phyloP scores from a whole-genome alignment of 2,113 vertebrate genomes.

The Phaethornis superciliosus region DNA sequence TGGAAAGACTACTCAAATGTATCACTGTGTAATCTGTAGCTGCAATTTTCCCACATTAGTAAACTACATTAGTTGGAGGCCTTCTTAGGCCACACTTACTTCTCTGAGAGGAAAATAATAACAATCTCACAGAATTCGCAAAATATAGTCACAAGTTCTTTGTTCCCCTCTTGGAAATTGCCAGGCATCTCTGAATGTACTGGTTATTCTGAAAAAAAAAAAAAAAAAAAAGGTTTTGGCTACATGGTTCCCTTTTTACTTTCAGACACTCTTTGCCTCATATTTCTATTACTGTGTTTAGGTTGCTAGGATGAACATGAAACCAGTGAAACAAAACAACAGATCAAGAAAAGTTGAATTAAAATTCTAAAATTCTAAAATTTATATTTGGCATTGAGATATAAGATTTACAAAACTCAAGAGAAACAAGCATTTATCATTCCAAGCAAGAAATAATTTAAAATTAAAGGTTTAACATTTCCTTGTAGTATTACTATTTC shows the following conservation, averaged over 20 bases:
- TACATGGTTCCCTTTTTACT: background rate
- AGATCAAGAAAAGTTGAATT: background rate
- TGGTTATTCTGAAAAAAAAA: background rate
- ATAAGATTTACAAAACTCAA: background rate
- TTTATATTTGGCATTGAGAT: background rate
- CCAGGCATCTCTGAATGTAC: background rate
- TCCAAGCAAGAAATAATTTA: background rate
- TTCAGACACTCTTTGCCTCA: background rate
- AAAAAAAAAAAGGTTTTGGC: background rate
- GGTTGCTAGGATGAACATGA: background rate
- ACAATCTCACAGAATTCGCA: background rate
- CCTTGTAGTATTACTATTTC: background rate
- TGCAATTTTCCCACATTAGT: background rate
- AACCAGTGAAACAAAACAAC: background rate
- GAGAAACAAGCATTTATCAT: background rate
- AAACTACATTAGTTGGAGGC: background rate
- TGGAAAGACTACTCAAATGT: background rate
- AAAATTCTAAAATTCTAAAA: background rate
- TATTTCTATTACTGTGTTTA: background rate
- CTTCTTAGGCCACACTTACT: background rate
- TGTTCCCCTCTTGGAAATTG: background rate
- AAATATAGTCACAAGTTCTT: background rate
- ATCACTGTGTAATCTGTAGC: background rate
- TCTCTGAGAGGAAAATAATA: background rate
- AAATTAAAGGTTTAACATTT: background rate